Evolutionary conservation across 2,888 invertebrate genomes (phyloP), one percentile per base, ranked within the genome.

Genomic region (Loripinus fragilis): DNA sequence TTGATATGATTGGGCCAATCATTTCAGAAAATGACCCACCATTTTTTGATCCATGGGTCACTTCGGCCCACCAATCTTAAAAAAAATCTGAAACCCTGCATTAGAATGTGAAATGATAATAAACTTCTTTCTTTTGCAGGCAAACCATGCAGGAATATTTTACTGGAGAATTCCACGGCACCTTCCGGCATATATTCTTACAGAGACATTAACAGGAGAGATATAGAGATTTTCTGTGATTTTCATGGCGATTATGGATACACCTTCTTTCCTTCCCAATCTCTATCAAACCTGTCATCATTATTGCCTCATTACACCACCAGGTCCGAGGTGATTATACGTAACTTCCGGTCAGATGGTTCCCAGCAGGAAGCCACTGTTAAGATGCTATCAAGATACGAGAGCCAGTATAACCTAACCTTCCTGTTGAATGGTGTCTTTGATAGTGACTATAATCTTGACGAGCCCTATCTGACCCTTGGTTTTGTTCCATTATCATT

Each of bases 361-460:
- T 55, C 55, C 55, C 55, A 55, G 23, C 15, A 17, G 15, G 55
- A 55, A 25, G 55, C 55, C 2, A 55, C 55, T 23, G 23, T 55
- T 8, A 28, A 25, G 23, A 55, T 55, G 5, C 55, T 55, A 25
- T 28, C 55, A 2, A n/a, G 25, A 55, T 55, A 55, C 55, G 25
- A 28, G 55, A 55, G 25, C 55, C 55, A 55, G 55, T 55, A 55
- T 23, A 55, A 55, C 55, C 25, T 55, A 25, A 55, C 55, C 7
- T 55, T 55, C 28, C 55, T 55, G 10, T 15, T 55, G 28, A 55
- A 55, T 25, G 5, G 25, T 7, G 25, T n/a, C 7, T 55, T 55
- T 23, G 55, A 55, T 23, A 25, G 5, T 10, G 3, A 55, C 5
- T 8, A 5, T 10, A 1, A 10, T 25, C 3, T 28, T 7, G 55